Conservation (phyloP, 2,113 vertebrate species). For the Callocephalon fimbriatum region DNA sequence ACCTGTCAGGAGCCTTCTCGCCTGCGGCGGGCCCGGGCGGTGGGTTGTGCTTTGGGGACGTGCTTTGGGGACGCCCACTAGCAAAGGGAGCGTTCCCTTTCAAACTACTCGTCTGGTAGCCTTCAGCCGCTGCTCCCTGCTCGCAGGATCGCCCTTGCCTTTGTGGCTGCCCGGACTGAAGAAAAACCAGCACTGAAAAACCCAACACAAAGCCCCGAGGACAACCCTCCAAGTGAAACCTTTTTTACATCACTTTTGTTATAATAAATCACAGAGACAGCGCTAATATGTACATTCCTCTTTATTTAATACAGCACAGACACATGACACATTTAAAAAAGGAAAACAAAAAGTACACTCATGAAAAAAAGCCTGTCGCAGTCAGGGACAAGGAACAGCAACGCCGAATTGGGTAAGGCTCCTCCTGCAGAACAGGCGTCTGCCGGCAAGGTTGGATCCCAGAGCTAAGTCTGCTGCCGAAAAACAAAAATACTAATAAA, state of each 20-base stretch:
- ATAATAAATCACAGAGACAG: neutral
- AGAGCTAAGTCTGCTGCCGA: constrained; percentile 71
- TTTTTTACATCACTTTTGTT: neutral
- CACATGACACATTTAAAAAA: constrained; percentile 75
- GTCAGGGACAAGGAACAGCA: constrained; percentile 73
- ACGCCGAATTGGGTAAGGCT: constrained; percentile 73
- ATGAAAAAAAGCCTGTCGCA: constrained; percentile 75
- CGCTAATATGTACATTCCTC: constrained; percentile 79
- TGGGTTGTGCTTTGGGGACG: fast-evolving
- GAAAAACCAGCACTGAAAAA: neutral
- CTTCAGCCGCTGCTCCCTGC: too few relatives aligned
- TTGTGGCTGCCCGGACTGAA: neutral
- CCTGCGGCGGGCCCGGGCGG: fast-evolving
- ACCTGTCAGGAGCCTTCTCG: too few relatives aligned
- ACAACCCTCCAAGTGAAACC: neutral
- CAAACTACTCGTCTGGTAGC: fast-evolving
- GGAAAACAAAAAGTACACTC: constrained; percentile 74
- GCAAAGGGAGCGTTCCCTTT: fast-evolving
- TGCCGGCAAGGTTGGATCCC: constrained; percentile 62
- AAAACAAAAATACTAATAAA: neutral
- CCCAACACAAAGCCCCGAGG: fast-evolving
- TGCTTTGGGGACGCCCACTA: fast-evolving
- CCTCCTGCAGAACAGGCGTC: constrained; percentile 72
- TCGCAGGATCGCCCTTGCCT: fast-evolving
- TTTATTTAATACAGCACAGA: constrained; percentile 85